These are phyloP conservation scores for Hexactinellida sp. DNA, from an alignment of 37 sponge, comb jelly and placozoan species.

Conservation along the genomic window DNA sequence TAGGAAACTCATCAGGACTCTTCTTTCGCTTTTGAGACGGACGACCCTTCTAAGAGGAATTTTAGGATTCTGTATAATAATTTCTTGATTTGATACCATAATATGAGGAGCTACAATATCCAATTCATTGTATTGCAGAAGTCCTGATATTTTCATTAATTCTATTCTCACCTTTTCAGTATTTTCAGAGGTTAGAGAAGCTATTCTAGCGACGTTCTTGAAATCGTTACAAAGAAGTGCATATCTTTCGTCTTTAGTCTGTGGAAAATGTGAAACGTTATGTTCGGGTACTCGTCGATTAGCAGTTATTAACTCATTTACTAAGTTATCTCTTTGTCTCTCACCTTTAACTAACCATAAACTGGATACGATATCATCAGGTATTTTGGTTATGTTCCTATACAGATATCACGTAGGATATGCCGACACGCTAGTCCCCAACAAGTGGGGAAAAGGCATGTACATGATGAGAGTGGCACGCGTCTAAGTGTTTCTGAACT, in stretches of 20 bases:
- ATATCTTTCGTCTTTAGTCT: background rate
- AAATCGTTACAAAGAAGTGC: background rate
- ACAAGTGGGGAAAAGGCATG: background rate
- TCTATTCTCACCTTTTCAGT: background rate
- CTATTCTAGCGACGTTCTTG: no score
- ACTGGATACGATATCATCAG: background rate
- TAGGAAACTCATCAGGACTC: background rate
- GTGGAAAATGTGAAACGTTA: no score
- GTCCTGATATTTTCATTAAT: background rate
- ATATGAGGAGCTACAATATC: background rate
- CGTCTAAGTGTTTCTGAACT: background rate
- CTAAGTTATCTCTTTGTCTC: background rate
- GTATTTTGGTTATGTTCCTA: background rate
- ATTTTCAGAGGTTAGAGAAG: background rate
- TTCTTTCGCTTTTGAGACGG: background rate
- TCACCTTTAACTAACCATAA: no score
- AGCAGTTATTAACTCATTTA: background rate
- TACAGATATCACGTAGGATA: background rate
- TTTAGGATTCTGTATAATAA: no score
- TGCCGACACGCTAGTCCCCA: background rate
- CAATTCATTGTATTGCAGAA: background rate
- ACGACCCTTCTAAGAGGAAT: no score
- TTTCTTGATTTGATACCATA: background rate
- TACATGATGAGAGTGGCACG: background rate
- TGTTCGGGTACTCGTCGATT: background rate